phyloP scores from a whole-genome alignment of 1,140 invertebrate species.

The Pogonomyrmex barbatus region DNA sequence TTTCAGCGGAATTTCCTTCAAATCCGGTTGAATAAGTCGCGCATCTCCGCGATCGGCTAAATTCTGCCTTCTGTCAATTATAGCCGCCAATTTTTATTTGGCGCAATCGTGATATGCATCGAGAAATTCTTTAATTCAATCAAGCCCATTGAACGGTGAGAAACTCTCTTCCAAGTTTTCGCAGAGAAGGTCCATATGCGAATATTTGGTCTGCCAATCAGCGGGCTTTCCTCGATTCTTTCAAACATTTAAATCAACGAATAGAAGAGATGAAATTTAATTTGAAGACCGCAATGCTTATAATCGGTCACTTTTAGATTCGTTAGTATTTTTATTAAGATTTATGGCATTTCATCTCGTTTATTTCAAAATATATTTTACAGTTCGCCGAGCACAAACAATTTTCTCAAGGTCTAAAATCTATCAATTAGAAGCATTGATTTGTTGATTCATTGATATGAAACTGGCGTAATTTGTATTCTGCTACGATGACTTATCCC shows the following conservation, averaged over 20 bases:
- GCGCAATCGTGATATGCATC: conserved; percentile 30
- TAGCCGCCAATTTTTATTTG: conserved; percentile 57
- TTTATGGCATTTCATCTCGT: conserved; percentile 14
- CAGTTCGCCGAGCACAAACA: neutral
- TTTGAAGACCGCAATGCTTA: conserved; percentile 19
- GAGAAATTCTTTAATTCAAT: conserved; percentile 64
- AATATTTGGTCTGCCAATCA: conserved; percentile 59
- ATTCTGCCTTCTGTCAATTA: conserved; percentile 57
- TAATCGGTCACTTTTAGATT: conserved; percentile 18
- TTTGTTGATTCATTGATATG: conserved; percentile 51
- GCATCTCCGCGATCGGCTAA: conserved; percentile 25
- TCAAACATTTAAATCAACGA: conserved; percentile 46
- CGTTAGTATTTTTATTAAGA: conserved; percentile 29
- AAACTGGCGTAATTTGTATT: conserved; percentile 63
- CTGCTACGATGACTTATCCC: neutral
- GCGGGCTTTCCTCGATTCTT: conserved; percentile 33
- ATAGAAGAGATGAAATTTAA: conserved; percentile 37
- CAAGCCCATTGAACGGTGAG: conserved; percentile 51
- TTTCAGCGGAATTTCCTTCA: conserved; percentile 45
- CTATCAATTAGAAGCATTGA: conserved; percentile 64
- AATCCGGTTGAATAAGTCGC: conserved; percentile 38
- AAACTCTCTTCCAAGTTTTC: conserved; percentile 37
- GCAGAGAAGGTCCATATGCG: conserved; percentile 17
- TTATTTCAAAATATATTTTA: neutral
- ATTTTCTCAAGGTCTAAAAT: neutral